Percentiles rank a stretch among this genome's conserved stretches.
phyloP scores from a whole-genome alignment of 2,113 vertebrate genomes.

The Channa argus region DNA sequence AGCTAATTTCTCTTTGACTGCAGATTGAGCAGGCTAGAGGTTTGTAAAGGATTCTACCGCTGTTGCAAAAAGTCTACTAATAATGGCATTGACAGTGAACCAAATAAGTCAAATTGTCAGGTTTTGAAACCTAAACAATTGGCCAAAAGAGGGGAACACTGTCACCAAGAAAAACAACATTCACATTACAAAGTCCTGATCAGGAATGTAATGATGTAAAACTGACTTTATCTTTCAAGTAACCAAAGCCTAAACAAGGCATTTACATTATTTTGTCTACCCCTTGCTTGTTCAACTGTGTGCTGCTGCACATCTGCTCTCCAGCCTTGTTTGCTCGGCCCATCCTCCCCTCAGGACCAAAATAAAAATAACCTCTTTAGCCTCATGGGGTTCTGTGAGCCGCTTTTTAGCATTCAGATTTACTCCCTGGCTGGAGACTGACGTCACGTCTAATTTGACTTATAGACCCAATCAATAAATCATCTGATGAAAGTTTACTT shows the following conservation, averaged over 20 bases:
- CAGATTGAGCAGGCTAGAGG: too few relatives aligned
- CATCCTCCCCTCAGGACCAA: constrained; percentile 38
- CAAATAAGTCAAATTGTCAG: background rate
- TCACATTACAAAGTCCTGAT: background rate
- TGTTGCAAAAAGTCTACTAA: background rate
- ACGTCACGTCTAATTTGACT: constrained; percentile 32
- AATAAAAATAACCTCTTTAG: constrained; percentile 50
- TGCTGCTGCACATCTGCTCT: constrained; percentile 45
- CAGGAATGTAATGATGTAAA: too few relatives aligned
- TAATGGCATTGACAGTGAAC: background rate
- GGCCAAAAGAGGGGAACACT: too few relatives aligned
- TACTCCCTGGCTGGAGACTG: background rate
- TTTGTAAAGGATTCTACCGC: too few relatives aligned
- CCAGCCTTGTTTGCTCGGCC: constrained; percentile 22
- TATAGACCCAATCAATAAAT: constrained; percentile 53
- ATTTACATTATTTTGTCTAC: constrained; percentile 10
- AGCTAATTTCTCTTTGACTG: too few relatives aligned
- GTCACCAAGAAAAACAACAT: too few relatives aligned
- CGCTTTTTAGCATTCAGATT: constrained; percentile 21
- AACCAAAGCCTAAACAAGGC: background rate
- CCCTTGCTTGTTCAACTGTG: background rate
- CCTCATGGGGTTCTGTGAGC: constrained; percentile 30
- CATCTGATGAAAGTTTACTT: constrained; percentile 34
- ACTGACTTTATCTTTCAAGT: constrained; percentile 2
- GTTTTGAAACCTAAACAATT: constrained; percentile 6